These are phyloP conservation scores for Schizopygopsis malacanthus DNA, from an alignment of 2,797 vertebrate species.

Conservation along the genomic window DNA sequence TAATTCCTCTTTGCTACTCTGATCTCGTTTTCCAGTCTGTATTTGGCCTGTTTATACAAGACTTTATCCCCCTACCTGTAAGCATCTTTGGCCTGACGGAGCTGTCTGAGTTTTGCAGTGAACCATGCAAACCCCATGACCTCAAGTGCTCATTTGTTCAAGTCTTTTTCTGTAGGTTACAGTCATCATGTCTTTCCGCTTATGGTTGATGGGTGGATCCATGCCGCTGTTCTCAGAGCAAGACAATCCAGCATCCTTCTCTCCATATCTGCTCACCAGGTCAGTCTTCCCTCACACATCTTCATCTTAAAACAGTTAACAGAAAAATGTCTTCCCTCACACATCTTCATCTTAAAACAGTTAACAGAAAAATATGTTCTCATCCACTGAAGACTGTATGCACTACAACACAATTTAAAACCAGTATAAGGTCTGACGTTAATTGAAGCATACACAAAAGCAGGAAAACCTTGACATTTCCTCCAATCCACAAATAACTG, in stretches of 20 bases:
- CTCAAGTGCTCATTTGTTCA: background rate
- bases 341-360: conserved; percentile 21
- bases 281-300: conserved; percentile 61
- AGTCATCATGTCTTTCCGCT: conserved; percentile 85
- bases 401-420: background rate
- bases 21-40: no score
- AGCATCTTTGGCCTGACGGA: no score
- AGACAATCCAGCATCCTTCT: conserved; percentile 97
- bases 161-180: conserved; percentile 77
- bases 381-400: background rate
- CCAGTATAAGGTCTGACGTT: background rate
- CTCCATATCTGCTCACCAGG: conserved; percentile 91
- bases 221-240: conserved; percentile 98
- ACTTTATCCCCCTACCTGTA: no score
- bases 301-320: conserved; percentile 10
- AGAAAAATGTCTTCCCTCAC: conserved; percentile 29
- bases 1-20: no score
- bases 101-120: no score
- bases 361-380: background rate
- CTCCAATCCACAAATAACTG: background rate
- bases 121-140: background rate
- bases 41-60: no score
- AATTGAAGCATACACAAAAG: background rate
- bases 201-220: conserved; percentile 97
- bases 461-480: conserved; percentile 11